A percentile compares a stretch with the other conserved stretches of the same genome.
Evolutionary conservation across 2,888 invertebrate species (phyloP).

Genomic region (Pammene aurita): DNA sequence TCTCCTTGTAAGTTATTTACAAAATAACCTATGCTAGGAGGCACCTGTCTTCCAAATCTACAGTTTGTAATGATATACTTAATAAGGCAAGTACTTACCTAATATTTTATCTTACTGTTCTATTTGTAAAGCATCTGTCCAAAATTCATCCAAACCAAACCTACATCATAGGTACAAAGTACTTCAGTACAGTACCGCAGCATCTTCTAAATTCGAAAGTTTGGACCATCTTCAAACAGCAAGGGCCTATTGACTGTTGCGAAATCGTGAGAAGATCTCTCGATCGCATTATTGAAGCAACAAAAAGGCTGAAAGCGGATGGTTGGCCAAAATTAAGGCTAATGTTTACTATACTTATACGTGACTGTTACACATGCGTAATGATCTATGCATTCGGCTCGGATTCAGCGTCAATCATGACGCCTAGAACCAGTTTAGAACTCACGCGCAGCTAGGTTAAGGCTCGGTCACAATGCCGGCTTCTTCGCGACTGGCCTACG

Average conservation of each 20-base stretch:
- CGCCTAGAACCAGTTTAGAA: constrained; percentile 15
- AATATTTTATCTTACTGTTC: too few species aligned
- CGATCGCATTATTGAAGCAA: constrained; percentile 32
- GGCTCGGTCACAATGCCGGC: background rate
- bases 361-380: constrained; percentile 48
- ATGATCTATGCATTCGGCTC: constrained; percentile 47
- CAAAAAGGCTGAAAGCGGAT: constrained; percentile 35
- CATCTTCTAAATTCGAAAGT: constrained; percentile 31
- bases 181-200: too few species aligned
- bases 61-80: too few species aligned
- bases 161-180: too few species aligned
- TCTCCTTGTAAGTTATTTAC: too few species aligned
- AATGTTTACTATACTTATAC: constrained; percentile 47
- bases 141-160: too few species aligned
- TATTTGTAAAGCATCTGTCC: too few species aligned
- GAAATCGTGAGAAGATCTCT: constrained; percentile 36
- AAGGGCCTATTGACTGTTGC: constrained; percentile 33
- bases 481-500: background rate
- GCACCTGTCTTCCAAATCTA: too few species aligned
- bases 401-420: constrained; percentile 43
- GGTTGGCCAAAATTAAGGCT: constrained; percentile 50
- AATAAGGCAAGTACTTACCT: too few species aligned
- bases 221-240: constrained; percentile 8
- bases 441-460: constrained; percentile 6
- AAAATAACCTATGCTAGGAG: too few species aligned